phyloP scores from a whole-genome alignment of 1,140 invertebrate species.

The Lucilia sericata region DNA sequence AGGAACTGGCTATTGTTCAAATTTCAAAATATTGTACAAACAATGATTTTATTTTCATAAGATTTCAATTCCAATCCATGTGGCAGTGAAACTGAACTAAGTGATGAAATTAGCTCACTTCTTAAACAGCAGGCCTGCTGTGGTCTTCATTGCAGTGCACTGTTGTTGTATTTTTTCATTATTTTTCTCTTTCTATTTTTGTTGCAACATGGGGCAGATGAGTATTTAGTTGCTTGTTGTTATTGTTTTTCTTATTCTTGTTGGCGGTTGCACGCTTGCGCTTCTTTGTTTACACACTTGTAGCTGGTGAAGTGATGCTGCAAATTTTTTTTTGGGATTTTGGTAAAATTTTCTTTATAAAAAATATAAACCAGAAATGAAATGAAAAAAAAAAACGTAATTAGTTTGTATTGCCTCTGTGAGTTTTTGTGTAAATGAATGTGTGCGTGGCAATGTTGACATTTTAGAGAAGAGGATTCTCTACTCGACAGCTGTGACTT shows the following conservation, averaged over 20 bases:
- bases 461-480: background rate
- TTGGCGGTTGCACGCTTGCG: constrained; percentile 21
- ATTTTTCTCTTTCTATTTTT: background rate
- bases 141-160: background rate
- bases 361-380: background rate
- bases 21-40: background rate
- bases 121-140: constrained; percentile 22
- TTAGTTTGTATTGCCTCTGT: constrained; percentile 7
- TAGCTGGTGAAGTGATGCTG: background rate
- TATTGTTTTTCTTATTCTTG: background rate
- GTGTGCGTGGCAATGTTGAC: background rate
- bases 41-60: background rate
- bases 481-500: background rate
- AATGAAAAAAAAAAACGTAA: background rate
- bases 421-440: background rate
- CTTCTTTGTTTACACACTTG: constrained; percentile 12
- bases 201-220: constrained; percentile 9
- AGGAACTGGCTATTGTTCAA: background rate
- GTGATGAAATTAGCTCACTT: background rate
- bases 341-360: background rate
- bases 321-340: background rate
- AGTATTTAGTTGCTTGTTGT: constrained; percentile 2
- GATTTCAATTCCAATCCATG: background rate
- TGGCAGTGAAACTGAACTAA: background rate
- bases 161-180: background rate